phyloP scores from a whole-genome alignment of 1,140 invertebrate genomes.

The Brachionus rotundiformis region DNA sequence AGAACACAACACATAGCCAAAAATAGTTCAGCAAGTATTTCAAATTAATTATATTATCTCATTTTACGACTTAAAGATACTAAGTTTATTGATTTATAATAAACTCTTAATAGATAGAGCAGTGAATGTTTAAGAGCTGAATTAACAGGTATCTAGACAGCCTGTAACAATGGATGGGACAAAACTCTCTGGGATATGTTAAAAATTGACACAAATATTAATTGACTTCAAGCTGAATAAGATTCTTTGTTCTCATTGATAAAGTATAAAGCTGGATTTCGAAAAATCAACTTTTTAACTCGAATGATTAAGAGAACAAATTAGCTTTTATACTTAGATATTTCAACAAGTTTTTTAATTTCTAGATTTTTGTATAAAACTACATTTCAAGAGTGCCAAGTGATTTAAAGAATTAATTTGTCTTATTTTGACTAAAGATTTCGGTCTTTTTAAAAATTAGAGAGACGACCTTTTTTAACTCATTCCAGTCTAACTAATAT shows the following conservation, averaged over 20 bases:
- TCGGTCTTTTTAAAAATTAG: slow-evolving; percentile 43
- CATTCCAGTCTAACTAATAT: not conserved
- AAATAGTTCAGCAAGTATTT: not conserved
- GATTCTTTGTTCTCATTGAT: slow-evolving; percentile 9
- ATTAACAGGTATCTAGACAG: not conserved
- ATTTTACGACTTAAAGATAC: not conserved
- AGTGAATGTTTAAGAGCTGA: not conserved
- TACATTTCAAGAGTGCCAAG: slow-evolving; percentile 5
- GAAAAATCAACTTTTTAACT: not conserved
- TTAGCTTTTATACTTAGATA: not conserved
- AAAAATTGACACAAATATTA: not conserved
- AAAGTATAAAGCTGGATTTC: not conserved
- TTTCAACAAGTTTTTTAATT: slow-evolving; percentile 19
- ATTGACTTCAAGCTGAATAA: not conserved
- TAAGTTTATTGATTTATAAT: not conserved
- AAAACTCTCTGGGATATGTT: not conserved
- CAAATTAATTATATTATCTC: slow-evolving; percentile 1
- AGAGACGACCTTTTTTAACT: slow-evolving; percentile 49
- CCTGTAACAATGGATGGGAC: not conserved
- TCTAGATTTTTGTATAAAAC: not conserved
- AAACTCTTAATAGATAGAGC: not conserved
- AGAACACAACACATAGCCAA: not conserved
- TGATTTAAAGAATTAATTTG: not conserved
- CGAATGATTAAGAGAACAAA: not conserved
- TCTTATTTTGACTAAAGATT: slow-evolving; percentile 23